These are phyloP conservation scores for Neomonachus schauinslandi DNA, from an alignment of 2,113 vertebrate species.

Conservation along the genomic window DNA sequence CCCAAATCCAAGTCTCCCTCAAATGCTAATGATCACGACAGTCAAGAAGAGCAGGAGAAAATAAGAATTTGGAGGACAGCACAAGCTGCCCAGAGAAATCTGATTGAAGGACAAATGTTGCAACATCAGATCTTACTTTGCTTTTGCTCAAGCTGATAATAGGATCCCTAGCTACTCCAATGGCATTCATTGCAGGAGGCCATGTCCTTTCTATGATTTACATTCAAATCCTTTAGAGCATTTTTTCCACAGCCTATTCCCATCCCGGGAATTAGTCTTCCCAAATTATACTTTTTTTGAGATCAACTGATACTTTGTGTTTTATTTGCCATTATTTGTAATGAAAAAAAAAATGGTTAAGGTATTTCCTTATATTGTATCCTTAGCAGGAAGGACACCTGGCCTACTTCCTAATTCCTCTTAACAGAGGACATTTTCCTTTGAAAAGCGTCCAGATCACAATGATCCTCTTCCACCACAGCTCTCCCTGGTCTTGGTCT, in stretches of 20 bases:
- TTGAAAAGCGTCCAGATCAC: background rate
- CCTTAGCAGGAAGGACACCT: background rate
- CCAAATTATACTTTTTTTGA: constrained; percentile 5
- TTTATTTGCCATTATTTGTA: constrained; percentile 4
- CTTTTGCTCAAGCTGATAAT: background rate
- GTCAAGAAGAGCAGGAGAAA: background rate
- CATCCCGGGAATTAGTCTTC: background rate
- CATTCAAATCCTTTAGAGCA: background rate
- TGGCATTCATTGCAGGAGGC: fast-evolving
- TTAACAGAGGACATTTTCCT: background rate
- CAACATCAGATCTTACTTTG: background rate
- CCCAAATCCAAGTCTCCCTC: background rate
- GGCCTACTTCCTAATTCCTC: background rate
- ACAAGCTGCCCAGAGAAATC: background rate
- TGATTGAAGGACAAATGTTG: background rate
- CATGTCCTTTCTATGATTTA: background rate
- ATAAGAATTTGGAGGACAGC: background rate
- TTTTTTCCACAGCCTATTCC: background rate
- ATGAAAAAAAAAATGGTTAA: background rate
- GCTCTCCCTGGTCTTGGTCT: background rate
- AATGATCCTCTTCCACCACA: no score
- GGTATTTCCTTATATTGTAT: background rate
- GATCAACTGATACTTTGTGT: background rate
- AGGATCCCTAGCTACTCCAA: background rate
- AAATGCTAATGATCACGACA: background rate